Evolutionary conservation across 1,140 invertebrate species (phyloP), one percentile per base, ranked within the genome.

Genomic region (Stegodyphus mimosarum): DNA sequence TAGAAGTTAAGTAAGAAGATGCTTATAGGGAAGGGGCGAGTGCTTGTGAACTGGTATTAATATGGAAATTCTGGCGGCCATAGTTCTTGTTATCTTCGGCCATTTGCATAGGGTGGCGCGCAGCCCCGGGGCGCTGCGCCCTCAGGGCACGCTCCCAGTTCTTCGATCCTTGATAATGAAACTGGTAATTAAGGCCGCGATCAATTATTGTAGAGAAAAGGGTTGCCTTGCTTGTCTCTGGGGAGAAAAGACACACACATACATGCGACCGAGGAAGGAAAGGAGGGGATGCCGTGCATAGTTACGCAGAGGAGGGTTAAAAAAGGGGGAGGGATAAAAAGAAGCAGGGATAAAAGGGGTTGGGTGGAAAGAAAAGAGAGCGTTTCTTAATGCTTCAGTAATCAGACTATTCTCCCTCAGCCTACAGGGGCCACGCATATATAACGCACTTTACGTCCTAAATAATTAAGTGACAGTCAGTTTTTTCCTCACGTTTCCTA

Each of bases 371-470:
- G 66, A 76, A 84, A 73, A 78, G 51, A 75, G 83, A 78, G 83
- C 83, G 83, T 86, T 86, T 86, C 83, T 86, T 86, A 86, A 86
- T 86, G 83, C 83, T 72, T 86, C 83, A 86, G 83, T 86, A 86
- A 86, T 86, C 83, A 86, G 74, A 86, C 83, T 86, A 86, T 86
- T 86, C 75, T 86, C 75, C 75, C 75, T 78, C 17, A 84, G 83
- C 75, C 83, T 86, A 86, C 83, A 86, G 83, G 83, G 83, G 83
- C 83, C 69, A 71, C 83, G 83, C 83, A 86, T 86, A 86, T 78
- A 86, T 86, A 86, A 86, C 83, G 83, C 83, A 86, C 83, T 86
- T 86, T 86, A 78, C 83, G 83, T 86, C 83, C 83, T 86, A 86
- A 86, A 86, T 86, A 86, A 86, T 86, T 86, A 86, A 86, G 83